These are phyloP conservation scores for Amphipyra tragopoginis DNA, from an alignment of 2,888 invertebrate species.

Conservation along the genomic window DNA sequence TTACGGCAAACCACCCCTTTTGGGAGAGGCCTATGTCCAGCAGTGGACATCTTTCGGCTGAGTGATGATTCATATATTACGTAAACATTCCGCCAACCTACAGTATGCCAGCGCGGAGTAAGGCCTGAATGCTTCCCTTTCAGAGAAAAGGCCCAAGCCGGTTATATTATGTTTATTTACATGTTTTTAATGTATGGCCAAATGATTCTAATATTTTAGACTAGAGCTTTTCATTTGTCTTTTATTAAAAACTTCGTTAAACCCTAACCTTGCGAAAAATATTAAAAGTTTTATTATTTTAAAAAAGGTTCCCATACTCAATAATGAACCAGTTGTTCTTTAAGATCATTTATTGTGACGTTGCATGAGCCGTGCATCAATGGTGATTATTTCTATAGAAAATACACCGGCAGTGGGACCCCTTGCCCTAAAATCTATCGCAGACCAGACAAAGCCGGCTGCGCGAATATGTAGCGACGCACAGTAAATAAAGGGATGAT, in stretches of 20 bases:
- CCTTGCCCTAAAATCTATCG: conserved; percentile 72
- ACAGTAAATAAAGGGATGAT: conserved; percentile 88
- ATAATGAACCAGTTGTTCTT: conserved; percentile 63
- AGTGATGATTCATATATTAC: too few relatives aligned
- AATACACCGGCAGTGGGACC: conserved; percentile 60
- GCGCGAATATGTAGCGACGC: conserved; percentile 85
- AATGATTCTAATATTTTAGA: background rate
- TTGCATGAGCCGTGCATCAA: conserved; percentile 66
- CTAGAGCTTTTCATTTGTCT: background rate
- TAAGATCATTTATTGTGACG: conserved; percentile 61
- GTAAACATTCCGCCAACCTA: too few relatives aligned
- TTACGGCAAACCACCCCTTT: too few relatives aligned
- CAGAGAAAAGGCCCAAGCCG: too few relatives aligned
- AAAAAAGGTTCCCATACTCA: conserved; percentile 63
- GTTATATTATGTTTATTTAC: too few relatives aligned
- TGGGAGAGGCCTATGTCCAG: too few relatives aligned
- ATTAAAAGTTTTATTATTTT: conserved; percentile 19
- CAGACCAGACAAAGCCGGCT: conserved; percentile 79
- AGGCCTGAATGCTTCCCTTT: too few relatives aligned
- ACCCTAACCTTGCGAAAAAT: conserved; percentile 2
- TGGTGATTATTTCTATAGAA: conserved; percentile 67
- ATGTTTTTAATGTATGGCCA: too few relatives aligned
- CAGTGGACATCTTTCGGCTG: too few relatives aligned
- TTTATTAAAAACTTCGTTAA: background rate
- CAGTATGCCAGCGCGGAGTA: too few relatives aligned